Conservation (phyloP, 1,140 invertebrate species). For the Eubasilissa regina region DNA sequence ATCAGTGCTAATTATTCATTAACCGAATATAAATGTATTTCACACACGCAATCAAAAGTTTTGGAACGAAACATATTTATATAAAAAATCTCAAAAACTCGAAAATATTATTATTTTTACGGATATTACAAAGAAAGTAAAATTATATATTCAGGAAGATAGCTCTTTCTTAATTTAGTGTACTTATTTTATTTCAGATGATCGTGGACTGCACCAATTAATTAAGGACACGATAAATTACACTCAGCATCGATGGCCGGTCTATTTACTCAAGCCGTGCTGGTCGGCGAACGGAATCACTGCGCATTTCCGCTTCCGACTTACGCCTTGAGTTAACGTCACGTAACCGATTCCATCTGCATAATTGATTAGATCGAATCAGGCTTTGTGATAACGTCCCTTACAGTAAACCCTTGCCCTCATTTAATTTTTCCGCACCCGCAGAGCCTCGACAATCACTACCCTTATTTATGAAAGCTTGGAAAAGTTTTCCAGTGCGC, state of each 20-base stretch:
- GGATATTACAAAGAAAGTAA: no score
- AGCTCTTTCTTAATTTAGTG: no score
- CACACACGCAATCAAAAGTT: no score
- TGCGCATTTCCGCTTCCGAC: background rate
- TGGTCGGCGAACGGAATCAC: background rate
- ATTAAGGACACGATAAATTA: no score
- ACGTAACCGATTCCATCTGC: constrained; percentile 42
- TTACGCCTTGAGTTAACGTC: background rate
- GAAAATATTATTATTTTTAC: no score
- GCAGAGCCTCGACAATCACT: constrained; percentile 28
- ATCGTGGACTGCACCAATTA: no score
- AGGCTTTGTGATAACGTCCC: constrained; percentile 14
- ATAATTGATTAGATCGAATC: constrained; percentile 55
- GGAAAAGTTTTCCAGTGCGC: constrained; percentile 3
- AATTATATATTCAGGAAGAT: no score
- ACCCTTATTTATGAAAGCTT: constrained; percentile 21
- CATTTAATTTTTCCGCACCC: constrained; percentile 51
- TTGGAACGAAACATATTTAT: no score
- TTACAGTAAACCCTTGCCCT: constrained; percentile 24
- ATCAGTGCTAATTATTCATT: no score
- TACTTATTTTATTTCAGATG: no score
- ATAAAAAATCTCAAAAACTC: no score
- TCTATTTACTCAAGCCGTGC: background rate
- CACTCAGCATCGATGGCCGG: background rate
- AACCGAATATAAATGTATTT: no score